These are phyloP conservation scores for Synanthedon vespiformis DNA, from an alignment of 2,888 invertebrate species.

Conservation along the genomic window DNA sequence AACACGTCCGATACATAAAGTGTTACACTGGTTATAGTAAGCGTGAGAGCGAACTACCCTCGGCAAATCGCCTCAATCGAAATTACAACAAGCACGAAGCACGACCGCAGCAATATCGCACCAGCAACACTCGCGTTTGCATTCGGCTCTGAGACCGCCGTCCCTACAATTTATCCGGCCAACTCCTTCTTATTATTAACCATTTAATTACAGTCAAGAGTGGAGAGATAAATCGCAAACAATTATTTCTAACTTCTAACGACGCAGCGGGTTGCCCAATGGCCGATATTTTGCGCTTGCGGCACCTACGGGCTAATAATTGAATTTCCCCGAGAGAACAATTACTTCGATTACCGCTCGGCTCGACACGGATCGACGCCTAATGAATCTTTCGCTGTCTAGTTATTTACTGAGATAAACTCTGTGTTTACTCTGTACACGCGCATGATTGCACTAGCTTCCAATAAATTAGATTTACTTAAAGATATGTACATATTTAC, in stretches of 20 bases:
- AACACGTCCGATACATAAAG: constrained; percentile 33
- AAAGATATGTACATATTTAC: constrained; percentile 7
- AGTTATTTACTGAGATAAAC: constrained; percentile 67
- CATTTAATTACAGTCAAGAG: constrained; percentile 56
- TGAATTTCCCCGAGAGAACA: constrained; percentile 64
- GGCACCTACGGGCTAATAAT: constrained; percentile 44
- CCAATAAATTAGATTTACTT: constrained; percentile 63
- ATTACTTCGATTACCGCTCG: constrained; percentile 65
- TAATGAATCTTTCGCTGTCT: constrained; percentile 68
- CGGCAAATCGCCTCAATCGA: constrained; percentile 39
- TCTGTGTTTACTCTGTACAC: constrained; percentile 62
- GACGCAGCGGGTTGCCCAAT: constrained; percentile 51
- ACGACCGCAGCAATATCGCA: constrained; percentile 48
- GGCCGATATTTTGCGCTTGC: constrained; percentile 43
- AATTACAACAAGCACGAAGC: constrained; percentile 56
- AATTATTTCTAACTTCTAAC: constrained; percentile 59
- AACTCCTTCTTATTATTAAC: constrained; percentile 56
- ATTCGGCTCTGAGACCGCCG: constrained; percentile 12
- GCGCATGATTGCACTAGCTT: constrained; percentile 66
- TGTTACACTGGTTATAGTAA: constrained; percentile 47
- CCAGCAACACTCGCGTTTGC: constrained; percentile 7
- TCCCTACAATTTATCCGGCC: constrained; percentile 41
- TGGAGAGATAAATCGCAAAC: constrained; percentile 49
- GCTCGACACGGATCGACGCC: constrained; percentile 62
- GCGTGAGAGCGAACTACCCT: constrained; percentile 61